Base-by-base conservation (phyloP, 2,113 vertebrate genomes). In the Thamnaconus septentrionalis region DNA sequence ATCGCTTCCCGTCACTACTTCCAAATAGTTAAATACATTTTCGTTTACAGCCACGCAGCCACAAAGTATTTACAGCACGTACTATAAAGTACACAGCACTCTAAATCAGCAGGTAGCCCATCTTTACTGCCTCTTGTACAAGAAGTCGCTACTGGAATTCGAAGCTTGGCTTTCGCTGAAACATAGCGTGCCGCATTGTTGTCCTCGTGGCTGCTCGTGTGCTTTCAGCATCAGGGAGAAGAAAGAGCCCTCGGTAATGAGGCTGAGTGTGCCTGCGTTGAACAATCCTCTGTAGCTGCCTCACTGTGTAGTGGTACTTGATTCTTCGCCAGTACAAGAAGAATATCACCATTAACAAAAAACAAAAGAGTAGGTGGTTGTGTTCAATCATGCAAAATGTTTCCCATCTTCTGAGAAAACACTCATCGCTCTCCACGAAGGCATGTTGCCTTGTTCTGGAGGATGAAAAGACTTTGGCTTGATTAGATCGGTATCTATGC, bases 41-140 rank as follows among this genome's bases (percentile, higher is more conserved):
- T 31, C 18, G 18, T 31, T 31, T 8, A 58, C 59, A 9, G 56
- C 52, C 44, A 8, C 59, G 66, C 59, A 61, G 78, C 69, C 64
- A 53, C 5, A 53, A 53, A 60, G 61, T 71, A 57, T 71, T 64
- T 41, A 4, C 1, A 31, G 12, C 67, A 81, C 68, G 69, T 63
- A 31, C 18, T 45, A 6, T 45, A 5, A 45, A 45, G 44, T 45
- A 7, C 44, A 63, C 11, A 31, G 18, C 18, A 31, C 18, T 31
- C 18, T 31, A 31, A 31, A 1, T 31, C 18, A 31, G 18, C 18
- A 31, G 18, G 18, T 31, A 31, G 18, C 18, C 18, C 18, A 31
- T 31, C 18, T 31, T 31, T 31, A 31, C 18, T 31, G 18, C 18
- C 18, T 31, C 18, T 31, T 31, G 18, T 31, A 31, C 18, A 31